These are phyloP conservation scores for Amphiura filiformis DNA, from an alignment of 35 echinoderm and acorn worm species.

Conservation along the genomic window DNA sequence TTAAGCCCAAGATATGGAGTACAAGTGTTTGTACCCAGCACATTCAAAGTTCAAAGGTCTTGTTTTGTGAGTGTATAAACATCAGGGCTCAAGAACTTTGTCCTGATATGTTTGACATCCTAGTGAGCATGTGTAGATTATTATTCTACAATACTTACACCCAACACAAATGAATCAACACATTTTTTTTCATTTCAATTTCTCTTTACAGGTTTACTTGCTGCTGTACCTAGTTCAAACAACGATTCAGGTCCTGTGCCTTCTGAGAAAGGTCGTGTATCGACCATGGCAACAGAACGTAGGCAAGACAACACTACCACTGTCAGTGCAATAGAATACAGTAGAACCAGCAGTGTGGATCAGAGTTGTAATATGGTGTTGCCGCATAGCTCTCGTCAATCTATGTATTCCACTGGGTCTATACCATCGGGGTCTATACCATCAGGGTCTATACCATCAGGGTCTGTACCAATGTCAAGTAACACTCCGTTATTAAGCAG, in stretches of 20 bases:
- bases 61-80: too few species aligned
- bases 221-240: neutral
- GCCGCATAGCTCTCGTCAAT: neutral
- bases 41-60: too few species aligned
- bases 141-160: too few species aligned
- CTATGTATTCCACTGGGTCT: neutral
- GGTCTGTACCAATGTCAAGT: neutral
- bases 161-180: too few species aligned
- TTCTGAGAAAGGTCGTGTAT: neutral
- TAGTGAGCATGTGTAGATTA: too few species aligned
- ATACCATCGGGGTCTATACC: neutral
- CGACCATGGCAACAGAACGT: neutral
- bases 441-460: neutral
- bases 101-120: too few species aligned
- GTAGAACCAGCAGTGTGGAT: neutral
- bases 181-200: too few species aligned
- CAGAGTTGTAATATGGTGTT: neutral
- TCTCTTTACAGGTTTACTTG: neutral
- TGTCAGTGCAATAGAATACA: neutral
- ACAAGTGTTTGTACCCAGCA: too few species aligned
- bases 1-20: too few species aligned
- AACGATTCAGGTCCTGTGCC: neutral
- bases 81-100: too few species aligned
- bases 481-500: too few species aligned
- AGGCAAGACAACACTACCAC: neutral